Evolutionary conservation across 1,140 invertebrate genomes (phyloP).

Genomic region (Charaxes varanes): DNA sequence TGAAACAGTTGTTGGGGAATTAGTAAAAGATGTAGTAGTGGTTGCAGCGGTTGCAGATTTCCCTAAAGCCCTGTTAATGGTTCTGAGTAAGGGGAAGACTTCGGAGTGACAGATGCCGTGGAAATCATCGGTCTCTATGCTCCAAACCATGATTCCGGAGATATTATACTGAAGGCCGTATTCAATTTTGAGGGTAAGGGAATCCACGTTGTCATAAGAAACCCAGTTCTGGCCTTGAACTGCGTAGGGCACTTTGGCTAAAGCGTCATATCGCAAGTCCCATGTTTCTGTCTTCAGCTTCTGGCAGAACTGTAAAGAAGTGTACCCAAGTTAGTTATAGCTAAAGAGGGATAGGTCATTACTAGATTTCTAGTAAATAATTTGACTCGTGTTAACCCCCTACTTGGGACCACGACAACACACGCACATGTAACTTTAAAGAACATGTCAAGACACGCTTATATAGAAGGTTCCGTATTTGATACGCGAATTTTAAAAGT

Average conservation of each 20-base stretch:
- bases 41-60: too few species aligned
- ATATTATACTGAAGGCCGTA: conserved; percentile 73
- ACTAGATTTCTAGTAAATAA: too few species aligned
- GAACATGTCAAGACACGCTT: too few species aligned
- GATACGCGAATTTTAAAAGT: too few species aligned
- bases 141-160: conserved; percentile 83
- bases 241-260: conserved; percentile 70
- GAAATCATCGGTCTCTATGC: conserved; percentile 85
- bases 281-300: conserved; percentile 41
- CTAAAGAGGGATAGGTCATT: too few species aligned
- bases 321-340: too few species aligned
- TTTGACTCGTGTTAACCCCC: too few species aligned
- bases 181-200: conserved; percentile 73
- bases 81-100: conserved; percentile 61
- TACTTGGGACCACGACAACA: too few species aligned
- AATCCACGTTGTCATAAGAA: conserved; percentile 80
- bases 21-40: too few species aligned
- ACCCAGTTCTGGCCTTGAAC: conserved; percentile 81
- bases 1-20: too few species aligned
- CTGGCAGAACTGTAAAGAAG: conserved; percentile 45
- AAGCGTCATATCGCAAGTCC: conserved; percentile 29
- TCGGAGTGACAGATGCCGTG: conserved; percentile 72
- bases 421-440: too few species aligned
- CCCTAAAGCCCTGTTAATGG: conserved; percentile 24
- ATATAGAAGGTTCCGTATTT: too few species aligned